Evolutionary conservation across 2,888 invertebrate genomes (phyloP).

Genomic region (Gymnosoma rotundatum): DNA sequence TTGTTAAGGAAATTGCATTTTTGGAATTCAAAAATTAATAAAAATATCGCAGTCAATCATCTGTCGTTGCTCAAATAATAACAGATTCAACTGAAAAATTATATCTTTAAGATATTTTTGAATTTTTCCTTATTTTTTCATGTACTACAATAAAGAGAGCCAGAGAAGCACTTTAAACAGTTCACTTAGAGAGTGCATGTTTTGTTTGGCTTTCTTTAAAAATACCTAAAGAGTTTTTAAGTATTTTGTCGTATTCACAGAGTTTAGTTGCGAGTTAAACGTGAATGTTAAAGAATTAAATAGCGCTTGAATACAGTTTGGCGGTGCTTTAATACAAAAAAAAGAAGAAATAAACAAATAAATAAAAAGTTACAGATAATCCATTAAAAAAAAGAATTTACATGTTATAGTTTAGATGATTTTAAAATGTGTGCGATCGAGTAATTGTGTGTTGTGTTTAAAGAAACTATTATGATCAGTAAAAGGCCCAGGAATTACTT

Average conservation of each 20-base stretch:
- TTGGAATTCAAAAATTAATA: background rate
- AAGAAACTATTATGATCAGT: conserved; percentile 46
- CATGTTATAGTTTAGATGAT: conserved; percentile 59
- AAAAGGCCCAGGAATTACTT: conserved; percentile 63
- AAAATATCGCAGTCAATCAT: background rate
- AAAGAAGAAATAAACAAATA: conserved; percentile 16
- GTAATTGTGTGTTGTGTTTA: conserved; percentile 28
- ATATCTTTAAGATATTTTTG: conserved; percentile 19
- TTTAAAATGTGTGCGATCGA: conserved; percentile 32
- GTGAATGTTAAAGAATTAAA: conserved; percentile 40
- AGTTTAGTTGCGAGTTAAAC: conserved; percentile 67
- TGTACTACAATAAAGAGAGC: conserved; percentile 13
- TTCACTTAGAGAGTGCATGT: conserved; percentile 15
- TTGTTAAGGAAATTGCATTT: background rate
- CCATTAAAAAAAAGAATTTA: conserved; percentile 41
- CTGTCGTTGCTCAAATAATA: conserved; percentile 11
- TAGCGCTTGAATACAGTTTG: conserved; percentile 34
- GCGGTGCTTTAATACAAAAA: background rate
- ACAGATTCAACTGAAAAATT: background rate
- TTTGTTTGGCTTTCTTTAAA: conserved; percentile 32
- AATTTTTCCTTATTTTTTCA: conserved; percentile 5
- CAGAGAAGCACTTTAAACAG: background rate
- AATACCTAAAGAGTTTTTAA: conserved; percentile 44
- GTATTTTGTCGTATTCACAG: conserved; percentile 54
- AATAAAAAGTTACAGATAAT: conserved; percentile 38